These are phyloP conservation scores for Poeciliopsis occidentalis DNA, from an alignment of 2,113 vertebrate genomes.

Conservation along the genomic window DNA sequence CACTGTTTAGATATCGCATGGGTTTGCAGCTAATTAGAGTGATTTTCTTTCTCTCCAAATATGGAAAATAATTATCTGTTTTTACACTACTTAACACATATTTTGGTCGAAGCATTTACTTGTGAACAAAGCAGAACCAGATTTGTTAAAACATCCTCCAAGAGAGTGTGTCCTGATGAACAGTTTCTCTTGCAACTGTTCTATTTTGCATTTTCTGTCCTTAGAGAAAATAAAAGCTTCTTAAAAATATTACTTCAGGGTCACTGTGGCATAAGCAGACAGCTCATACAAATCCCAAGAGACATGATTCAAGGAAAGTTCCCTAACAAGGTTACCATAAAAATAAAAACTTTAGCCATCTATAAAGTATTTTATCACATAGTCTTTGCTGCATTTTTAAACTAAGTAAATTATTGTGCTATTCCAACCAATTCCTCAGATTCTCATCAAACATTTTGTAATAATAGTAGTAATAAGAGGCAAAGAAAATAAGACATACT, in stretches of 20 bases:
- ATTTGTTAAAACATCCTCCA: constrained; percentile 2
- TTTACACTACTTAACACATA: constrained; percentile 9
- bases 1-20: background rate
- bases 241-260: constrained; percentile 8
- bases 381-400: background rate
- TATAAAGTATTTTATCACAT: background rate
- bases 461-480: too few species aligned
- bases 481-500: too few species aligned
- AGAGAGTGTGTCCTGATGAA: background rate
- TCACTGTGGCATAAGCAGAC: constrained; percentile 14
- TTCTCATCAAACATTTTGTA: background rate
- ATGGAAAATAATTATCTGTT: background rate
- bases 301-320: constrained; percentile 7
- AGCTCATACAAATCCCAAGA: constrained; percentile 13
- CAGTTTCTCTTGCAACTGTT: background rate
- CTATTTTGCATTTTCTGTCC: constrained; percentile 9
- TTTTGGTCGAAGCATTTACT: background rate
- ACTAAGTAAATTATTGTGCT: background rate
- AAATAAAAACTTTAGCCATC: constrained; percentile 19
- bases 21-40: background rate
- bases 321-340: constrained; percentile 4
- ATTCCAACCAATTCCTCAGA: background rate
- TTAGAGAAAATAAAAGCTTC: constrained; percentile 1
- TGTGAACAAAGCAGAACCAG: background rate
- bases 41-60: background rate